Evolutionary conservation across 2,113 vertebrate genomes (phyloP), one percentile per base, ranked within the genome.

Genomic region (Eudyptes chrysolophus): DNA sequence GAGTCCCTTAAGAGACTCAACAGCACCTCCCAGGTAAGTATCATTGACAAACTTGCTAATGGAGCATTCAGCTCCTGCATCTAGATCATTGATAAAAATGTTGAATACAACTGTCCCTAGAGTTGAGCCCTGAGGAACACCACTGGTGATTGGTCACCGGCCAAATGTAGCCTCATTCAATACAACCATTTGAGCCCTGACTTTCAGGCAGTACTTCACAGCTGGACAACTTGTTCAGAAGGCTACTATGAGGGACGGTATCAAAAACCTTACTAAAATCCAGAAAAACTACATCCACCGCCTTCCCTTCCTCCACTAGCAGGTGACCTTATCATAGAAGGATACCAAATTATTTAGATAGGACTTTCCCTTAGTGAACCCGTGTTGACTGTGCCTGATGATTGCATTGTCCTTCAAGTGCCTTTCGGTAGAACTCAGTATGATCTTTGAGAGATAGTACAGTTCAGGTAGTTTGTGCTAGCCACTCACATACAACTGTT

Each of bases 91-190:
- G 40, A 26, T 29, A 66, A 71, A 79, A 62, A 20, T 6, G 2
- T 38, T 61, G 25, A 86, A 44, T 11, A 40, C 49, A 87, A 60
- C 13, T 48, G 10, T 13, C 4, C 7, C 16, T 22, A 9, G 10
- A 38, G 5, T 3, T 49, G 10, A 69, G 3, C 7, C 11, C 21
- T 60, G 27, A 75, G 54, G 36, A 78, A 46, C 11, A 55, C 9
- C 1, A 0, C 7, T 60, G 9, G 10, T 51, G 26, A 9, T 9
- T 29, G 6, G 2, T 10, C 9, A 2, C 13, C 9, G 10, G 8
- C 3, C 34, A 77, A 17, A 48, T 2, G 2, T 49, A 69, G 15
- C 38, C 7, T 69, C 24, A 30, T 70, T 84, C 29, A 42, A 14
- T 71, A 62, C 5, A 64, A 30, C 4, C 7, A 6, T 24, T 40